These are phyloP conservation scores for Hetaerina americana DNA, from an alignment of 1,140 invertebrate genomes.

Conservation along the genomic window DNA sequence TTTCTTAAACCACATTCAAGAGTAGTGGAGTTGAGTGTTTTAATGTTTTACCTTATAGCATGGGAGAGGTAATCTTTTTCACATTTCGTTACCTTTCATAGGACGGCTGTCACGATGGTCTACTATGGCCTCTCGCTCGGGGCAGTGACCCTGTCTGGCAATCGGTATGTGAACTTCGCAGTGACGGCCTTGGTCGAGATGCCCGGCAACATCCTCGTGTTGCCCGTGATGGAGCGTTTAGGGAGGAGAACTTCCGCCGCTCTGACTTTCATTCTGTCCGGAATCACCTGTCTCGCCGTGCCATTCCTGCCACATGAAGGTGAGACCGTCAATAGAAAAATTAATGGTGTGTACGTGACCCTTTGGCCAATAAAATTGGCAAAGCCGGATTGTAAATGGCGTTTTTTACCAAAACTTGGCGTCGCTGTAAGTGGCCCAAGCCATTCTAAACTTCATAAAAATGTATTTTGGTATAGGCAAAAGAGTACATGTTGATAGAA, in stretches of 20 bases:
- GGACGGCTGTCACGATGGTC: conserved; percentile 44
- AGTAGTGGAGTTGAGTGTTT: conserved; percentile 7
- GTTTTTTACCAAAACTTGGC: no score
- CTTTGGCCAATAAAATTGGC: no score
- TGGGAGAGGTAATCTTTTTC: not conserved
- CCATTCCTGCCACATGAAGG: not conserved
- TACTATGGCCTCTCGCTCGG: conserved; percentile 74
- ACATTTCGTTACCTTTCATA: conserved; percentile 14
- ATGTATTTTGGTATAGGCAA: no score
- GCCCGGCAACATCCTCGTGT: conserved; percentile 51
- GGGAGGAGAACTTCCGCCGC: conserved; percentile 28
- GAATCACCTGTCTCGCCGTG: conserved; percentile 19
- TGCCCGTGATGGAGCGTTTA: conserved; percentile 45
- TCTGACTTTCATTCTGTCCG: conserved; percentile 19
- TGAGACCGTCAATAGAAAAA: no score
- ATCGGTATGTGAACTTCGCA: conserved; percentile 57
- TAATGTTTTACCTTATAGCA: conserved; percentile 31
- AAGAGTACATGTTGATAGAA: no score
- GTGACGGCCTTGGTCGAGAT: conserved; percentile 55
- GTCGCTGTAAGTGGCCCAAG: no score
- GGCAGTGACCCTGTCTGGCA: conserved; percentile 55
- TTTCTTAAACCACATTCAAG: no score
- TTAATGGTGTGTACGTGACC: no score
- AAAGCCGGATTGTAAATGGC: no score
- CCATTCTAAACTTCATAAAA: no score